These are phyloP conservation scores for Falcunculus frontatus DNA, from an alignment of 2,113 vertebrate species.

Conservation along the genomic window DNA sequence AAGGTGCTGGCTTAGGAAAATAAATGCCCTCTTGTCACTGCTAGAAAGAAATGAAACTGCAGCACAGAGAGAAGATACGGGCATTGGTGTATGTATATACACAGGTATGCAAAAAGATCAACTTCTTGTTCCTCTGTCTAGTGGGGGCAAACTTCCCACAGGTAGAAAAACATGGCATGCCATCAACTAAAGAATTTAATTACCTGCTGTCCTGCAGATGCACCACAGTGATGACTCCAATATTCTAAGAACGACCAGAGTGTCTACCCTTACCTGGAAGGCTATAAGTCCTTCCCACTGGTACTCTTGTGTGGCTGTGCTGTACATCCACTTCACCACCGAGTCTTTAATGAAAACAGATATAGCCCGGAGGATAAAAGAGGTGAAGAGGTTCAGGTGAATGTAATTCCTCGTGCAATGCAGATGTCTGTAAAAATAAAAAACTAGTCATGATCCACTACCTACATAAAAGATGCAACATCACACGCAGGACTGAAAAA, in stretches of 20 bases:
- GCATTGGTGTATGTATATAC: background rate
- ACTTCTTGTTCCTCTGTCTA: background rate
- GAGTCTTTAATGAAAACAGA: slow-evolving; percentile 91
- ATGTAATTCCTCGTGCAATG: slow-evolving; percentile 96
- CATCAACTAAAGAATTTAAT: background rate
- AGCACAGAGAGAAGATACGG: rapidly evolving
- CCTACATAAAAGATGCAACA: background rate
- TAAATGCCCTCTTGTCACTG: background rate
- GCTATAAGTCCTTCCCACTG: slow-evolving; percentile 78
- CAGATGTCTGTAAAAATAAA: slow-evolving; percentile 80
- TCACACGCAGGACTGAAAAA: background rate
- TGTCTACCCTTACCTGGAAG: slow-evolving; percentile 74
- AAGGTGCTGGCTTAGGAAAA: background rate
- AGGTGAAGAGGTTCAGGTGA: slow-evolving; percentile 94
- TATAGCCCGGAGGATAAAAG: slow-evolving; percentile 90
- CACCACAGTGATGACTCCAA: background rate
- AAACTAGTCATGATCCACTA: background rate
- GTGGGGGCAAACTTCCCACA: background rate
- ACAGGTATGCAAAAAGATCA: background rate
- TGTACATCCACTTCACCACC: slow-evolving; percentile 81
- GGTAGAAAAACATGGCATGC: background rate
- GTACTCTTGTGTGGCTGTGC: slow-evolving; percentile 71
- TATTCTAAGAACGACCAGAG: background rate
- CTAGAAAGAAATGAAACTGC: background rate
- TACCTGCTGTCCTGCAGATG: background rate